Conservation (phyloP, 1,140 invertebrate species). For the Scaptodrosophila lebanonensis region DNA sequence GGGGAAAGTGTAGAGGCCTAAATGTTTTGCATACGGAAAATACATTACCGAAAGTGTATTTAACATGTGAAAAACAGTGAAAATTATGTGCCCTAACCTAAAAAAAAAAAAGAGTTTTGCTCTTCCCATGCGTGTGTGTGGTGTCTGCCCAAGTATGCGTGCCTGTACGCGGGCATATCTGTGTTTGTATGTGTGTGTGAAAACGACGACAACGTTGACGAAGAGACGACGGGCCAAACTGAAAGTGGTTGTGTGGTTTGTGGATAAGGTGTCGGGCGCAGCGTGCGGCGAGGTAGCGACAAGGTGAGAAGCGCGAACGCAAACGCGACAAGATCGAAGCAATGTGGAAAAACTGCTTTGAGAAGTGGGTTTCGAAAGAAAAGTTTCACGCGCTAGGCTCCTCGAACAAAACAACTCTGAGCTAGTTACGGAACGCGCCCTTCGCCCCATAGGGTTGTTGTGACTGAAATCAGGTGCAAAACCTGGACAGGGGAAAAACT, state of each 20-base stretch:
- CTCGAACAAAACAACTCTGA: constrained; percentile 42
- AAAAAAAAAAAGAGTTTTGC: constrained; percentile 68
- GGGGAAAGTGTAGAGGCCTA: constrained; percentile 50
- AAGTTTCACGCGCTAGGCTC: constrained; percentile 21
- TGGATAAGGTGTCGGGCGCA: constrained; percentile 21
- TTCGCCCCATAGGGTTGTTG: no score
- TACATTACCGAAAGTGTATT: constrained; percentile 1
- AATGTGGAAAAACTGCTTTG: constrained; percentile 54
- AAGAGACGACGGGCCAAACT: constrained; percentile 14
- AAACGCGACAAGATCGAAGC: constrained; percentile 44
- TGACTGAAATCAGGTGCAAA: no score
- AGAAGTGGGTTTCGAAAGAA: constrained; percentile 50
- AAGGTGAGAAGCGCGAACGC: constrained; percentile 50
- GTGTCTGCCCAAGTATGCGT: constrained; percentile 36
- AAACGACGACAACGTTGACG: constrained; percentile 39
- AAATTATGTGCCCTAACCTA: constrained; percentile 67
- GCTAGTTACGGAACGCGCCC: no score
- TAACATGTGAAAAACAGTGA: constrained; percentile 58
- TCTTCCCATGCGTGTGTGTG: constrained; percentile 46
- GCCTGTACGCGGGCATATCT: constrained; percentile 10
- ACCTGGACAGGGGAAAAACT: neutral
- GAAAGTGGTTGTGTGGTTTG: constrained; percentile 67
- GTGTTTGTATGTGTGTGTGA: neutral
- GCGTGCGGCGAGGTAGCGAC: constrained; percentile 22
- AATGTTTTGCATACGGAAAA: neutral